Conservation (phyloP, 2,797 vertebrate genomes). For the Acanthurus tractus region DNA sequence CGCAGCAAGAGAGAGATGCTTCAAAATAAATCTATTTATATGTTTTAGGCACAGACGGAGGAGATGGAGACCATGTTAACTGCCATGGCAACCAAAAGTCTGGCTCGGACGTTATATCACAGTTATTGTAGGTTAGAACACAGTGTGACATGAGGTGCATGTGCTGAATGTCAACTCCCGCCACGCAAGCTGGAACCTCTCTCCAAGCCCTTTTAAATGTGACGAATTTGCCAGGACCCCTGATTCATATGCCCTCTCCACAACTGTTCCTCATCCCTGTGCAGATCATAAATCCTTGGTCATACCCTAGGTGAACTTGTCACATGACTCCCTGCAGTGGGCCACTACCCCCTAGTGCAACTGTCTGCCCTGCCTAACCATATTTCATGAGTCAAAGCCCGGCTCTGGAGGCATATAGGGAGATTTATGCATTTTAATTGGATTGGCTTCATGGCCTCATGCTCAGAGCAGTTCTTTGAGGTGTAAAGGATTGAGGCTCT, state of each 20-base stretch:
- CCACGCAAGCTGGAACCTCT: constrained; percentile 47
- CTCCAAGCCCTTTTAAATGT: constrained; percentile 65
- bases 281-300: constrained; percentile 79
- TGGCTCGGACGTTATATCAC: constrained; percentile 10
- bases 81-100: constrained; percentile 32
- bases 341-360: constrained; percentile 66
- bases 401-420: constrained; percentile 59
- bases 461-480: constrained; percentile 71
- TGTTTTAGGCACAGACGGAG: constrained; percentile 14
- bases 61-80: constrained; percentile 25
- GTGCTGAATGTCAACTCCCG: constrained; percentile 71
- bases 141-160: constrained; percentile 59
- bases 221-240: constrained; percentile 68
- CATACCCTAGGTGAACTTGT: constrained; percentile 71
- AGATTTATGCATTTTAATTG: constrained; percentile 85
- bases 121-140: constrained; percentile 54
- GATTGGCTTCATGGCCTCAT: constrained; percentile 69
- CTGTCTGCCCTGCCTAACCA: constrained; percentile 61
- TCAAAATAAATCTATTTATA: constrained; percentile 38
- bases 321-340: constrained; percentile 73
- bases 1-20: not conserved
- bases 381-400: constrained; percentile 79
- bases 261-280: constrained; percentile 65
- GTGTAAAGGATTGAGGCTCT: constrained; percentile 61
- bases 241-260: constrained; percentile 74